Evolutionary conservation across 2,797 vertebrate genomes (phyloP), one percentile per base, ranked within the genome.

Genomic region (Oreochromis grahami): DNA sequence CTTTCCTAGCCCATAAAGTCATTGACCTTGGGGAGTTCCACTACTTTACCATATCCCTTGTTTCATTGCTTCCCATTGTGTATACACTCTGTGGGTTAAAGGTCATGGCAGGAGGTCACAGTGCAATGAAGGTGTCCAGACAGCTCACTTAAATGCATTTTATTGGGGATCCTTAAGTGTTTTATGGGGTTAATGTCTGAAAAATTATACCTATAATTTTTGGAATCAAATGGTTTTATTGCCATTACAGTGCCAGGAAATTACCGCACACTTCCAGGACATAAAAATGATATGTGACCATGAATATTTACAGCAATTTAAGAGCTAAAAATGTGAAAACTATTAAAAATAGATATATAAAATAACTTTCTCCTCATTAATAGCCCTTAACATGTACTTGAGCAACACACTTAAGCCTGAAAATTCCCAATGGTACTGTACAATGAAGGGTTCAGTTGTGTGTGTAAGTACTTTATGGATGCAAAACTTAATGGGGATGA

Each of bases 51-150:
- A 65, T 91, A 87, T 90, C 86, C 91, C 88, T 80, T 84, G 92
- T 94, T 95, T 93, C 91, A 92, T 90, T 88, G 92, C 91, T 74
- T 88, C 87, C 94, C 87, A 94, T 94, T 93, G 94, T 94, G 94
- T 29, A 11, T 93, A 94, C 86, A 91, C 91, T 91, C 58, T 84
- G 84, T 60, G 21, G 91, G 93, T 94, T 93, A 92, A 81, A 92
- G 93, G 88, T 93, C 91, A 84, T 43, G 12, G 17, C 79, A 21
- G 78, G 87, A 63, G 94, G 93, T 94, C 92, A 93, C 81, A 55
- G 78, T 11, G 56, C 85, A 89, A 85, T 91, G 89, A 81, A 91
- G 86, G 83, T 87, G 87, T 90, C 89, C 92, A 92, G 92, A 95
- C 92, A 79, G 85, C 92, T 93, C 90, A 92, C 88, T 92, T 87